Conservation (phyloP, 2,888 invertebrate genomes). For the Cantharis nigra region DNA sequence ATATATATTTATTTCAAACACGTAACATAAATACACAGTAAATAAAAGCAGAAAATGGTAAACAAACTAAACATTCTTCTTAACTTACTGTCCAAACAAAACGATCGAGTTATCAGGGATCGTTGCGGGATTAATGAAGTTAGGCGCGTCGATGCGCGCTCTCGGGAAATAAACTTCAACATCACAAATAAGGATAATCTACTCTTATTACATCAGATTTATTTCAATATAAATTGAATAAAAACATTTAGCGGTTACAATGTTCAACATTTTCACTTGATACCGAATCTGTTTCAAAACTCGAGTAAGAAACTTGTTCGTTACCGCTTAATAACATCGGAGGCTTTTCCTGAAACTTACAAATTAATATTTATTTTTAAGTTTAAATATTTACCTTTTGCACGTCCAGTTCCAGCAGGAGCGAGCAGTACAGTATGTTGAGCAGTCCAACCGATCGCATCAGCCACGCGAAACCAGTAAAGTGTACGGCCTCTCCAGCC, state of each 20-base stretch:
- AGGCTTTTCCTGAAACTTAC: not conserved
- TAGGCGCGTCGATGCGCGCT: constrained; percentile 39
- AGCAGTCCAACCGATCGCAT: constrained; percentile 72
- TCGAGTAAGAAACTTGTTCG: constrained; percentile 16
- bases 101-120: constrained; percentile 49
- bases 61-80: constrained; percentile 54
- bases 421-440: constrained; percentile 71
- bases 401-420: constrained; percentile 59
- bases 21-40: constrained; percentile 18
- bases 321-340: not conserved
- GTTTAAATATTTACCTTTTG: constrained; percentile 3
- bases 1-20: constrained; percentile 19
- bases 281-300: constrained; percentile 18
- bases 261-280: constrained; percentile 9
- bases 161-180: constrained; percentile 31
- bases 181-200: constrained; percentile 21
- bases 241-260: constrained; percentile 27
- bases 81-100: constrained; percentile 54
- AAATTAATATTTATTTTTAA: not conserved
- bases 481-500: constrained; percentile 72
- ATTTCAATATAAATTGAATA: constrained; percentile 29
- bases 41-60: constrained; percentile 42
- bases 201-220: constrained; percentile 30
- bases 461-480: constrained; percentile 74
- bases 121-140: constrained; percentile 48